Percentiles rank a stretch among this genome's conserved stretches.
These are phyloP conservation scores for Aphidius ervi DNA, from an alignment of 1,140 invertebrate species.

Conservation along the genomic window DNA sequence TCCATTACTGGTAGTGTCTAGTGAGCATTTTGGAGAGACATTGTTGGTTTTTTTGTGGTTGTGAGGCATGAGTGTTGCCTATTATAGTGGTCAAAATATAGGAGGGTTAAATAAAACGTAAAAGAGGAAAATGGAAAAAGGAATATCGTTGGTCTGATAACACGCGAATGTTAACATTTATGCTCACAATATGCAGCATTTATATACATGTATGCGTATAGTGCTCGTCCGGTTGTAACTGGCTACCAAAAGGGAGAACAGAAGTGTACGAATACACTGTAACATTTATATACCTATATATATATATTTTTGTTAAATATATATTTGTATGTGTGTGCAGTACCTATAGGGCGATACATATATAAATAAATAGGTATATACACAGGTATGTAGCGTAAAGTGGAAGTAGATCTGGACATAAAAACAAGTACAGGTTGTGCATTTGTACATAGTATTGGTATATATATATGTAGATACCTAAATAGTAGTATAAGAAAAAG, in stretches of 20 bases:
- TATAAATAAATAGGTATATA: slow-evolving; percentile 9
- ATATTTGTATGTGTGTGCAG: background rate
- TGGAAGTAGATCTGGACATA: slow-evolving; percentile 9
- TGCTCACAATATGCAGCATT: background rate
- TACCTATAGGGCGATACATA: background rate
- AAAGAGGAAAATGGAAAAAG: slow-evolving; percentile 6
- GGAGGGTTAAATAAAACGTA: slow-evolving; percentile 7
- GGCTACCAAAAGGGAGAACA: slow-evolving; percentile 4
- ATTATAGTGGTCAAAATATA: slow-evolving; percentile 8
- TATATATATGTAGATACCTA: slow-evolving; percentile 13
- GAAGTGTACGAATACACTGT: background rate
- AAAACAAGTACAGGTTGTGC: no score
- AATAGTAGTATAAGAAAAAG: background rate
- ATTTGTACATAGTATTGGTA: background rate
- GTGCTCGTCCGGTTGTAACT: slow-evolving; percentile 21
- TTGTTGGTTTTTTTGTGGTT: slow-evolving; percentile 2
- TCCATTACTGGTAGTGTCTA: background rate
- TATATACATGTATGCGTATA: background rate
- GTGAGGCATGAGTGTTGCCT: slow-evolving; percentile 10
- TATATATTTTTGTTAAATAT: background rate
- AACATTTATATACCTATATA: background rate
- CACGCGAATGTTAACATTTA: slow-evolving; percentile 5
- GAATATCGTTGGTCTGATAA: slow-evolving; percentile 9
- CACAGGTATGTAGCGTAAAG: background rate
- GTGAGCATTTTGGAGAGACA: background rate